Conservation (phyloP, 2,113 vertebrate genomes). For the Amazona guildingii region DNA sequence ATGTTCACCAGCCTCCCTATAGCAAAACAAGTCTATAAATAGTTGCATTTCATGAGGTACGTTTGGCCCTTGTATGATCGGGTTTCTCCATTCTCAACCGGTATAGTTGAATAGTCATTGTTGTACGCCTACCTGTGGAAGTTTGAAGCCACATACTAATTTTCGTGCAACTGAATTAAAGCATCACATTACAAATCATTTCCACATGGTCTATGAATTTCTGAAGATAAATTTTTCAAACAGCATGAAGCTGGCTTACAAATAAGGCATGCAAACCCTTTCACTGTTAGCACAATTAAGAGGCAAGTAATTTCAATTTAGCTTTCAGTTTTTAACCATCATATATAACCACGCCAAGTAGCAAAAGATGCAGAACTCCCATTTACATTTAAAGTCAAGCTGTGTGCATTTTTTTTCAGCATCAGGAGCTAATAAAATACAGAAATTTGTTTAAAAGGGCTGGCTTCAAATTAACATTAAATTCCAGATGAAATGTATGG, state of each 20-base stretch:
- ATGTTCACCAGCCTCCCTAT: constrained; percentile 85
- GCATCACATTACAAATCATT: constrained; percentile 78
- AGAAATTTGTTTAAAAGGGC: constrained; percentile 72
- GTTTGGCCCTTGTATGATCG: constrained; percentile 77
- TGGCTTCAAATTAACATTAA: constrained; percentile 81
- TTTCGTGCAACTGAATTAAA: constrained; percentile 76
- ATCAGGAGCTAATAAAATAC: constrained; percentile 76
- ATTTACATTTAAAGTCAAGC: constrained; percentile 78
- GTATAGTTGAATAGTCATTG: constrained; percentile 72
- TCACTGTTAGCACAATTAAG: constrained; percentile 73
- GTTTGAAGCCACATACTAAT: constrained; percentile 76
- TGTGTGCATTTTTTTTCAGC: constrained; percentile 74
- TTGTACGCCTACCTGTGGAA: constrained; percentile 78
- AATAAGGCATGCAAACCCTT: constrained; percentile 77
- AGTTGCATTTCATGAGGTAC: constrained; percentile 80
- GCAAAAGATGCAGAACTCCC: constrained; percentile 74
- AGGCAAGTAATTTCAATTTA: constrained; percentile 74
- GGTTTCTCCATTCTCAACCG: constrained; percentile 76
- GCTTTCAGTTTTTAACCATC: constrained; percentile 68
- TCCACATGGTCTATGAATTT: constrained; percentile 77
- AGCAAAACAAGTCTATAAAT: constrained; percentile 86
- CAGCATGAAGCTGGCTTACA: constrained; percentile 84
- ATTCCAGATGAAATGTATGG: constrained; percentile 86
- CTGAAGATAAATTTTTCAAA: constrained; percentile 70
- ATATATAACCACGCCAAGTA: constrained; percentile 71